These are phyloP conservation scores for Bovichtus variegatus DNA, from an alignment of 2,797 vertebrate species.

Conservation along the genomic window DNA sequence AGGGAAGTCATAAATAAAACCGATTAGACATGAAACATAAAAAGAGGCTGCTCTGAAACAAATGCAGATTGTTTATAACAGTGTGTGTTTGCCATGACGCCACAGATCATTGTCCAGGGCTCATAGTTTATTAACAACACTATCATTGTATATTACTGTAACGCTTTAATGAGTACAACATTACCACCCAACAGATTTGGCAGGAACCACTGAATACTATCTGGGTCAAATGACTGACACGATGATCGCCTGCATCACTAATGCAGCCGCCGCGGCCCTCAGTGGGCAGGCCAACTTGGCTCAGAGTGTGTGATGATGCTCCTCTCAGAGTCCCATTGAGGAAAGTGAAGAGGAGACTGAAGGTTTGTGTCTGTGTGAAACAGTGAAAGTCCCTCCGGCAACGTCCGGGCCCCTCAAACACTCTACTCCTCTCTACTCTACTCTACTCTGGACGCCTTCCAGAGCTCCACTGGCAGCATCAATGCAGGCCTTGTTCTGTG, in stretches of 20 bases:
- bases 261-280: constrained; percentile 51
- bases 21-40: background rate
- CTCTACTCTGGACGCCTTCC: constrained; percentile 65
- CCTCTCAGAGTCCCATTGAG: constrained; percentile 72
- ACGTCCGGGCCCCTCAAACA: constrained; percentile 57
- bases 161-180: constrained; percentile 30
- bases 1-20: background rate
- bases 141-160: background rate
- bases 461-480: constrained; percentile 59
- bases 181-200: constrained; percentile 12
- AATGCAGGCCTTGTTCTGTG: constrained; percentile 83
- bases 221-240: constrained; percentile 62
- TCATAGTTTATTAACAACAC: constrained; percentile 1
- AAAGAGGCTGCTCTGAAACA: background rate
- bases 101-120: background rate
- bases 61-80: background rate
- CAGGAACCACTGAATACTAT: constrained; percentile 50
- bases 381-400: constrained; percentile 38
- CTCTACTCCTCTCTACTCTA: constrained; percentile 23
- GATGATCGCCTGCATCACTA: constrained; percentile 33
- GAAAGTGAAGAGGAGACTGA: constrained; percentile 71
- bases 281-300: constrained; percentile 80
- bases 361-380: constrained; percentile 71
- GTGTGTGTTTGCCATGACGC: background rate
- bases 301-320: constrained; percentile 50